phyloP scores from a whole-genome alignment of 2,888 invertebrate species.

The Nemoura dubitans region DNA sequence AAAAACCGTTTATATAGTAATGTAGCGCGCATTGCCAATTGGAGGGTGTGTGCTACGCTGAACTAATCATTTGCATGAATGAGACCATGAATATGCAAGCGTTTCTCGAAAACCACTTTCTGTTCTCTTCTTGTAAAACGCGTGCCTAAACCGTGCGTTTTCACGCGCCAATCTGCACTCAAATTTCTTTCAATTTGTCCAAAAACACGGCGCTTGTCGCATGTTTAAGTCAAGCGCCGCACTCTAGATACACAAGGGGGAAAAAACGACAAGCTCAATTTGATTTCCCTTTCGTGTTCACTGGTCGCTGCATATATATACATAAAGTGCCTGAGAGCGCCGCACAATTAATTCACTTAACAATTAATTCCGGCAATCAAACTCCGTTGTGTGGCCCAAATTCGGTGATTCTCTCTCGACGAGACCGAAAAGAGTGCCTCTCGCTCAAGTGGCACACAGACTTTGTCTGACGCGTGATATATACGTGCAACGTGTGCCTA shows the following conservation, averaged over 20 bases:
- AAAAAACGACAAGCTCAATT: too few relatives aligned
- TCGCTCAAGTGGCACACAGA: too few relatives aligned
- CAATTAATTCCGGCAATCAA: neutral
- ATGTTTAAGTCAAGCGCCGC: neutral
- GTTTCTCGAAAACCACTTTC: neutral
- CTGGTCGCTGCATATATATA: neutral
- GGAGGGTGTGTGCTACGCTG: neutral
- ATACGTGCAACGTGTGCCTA: too few relatives aligned
- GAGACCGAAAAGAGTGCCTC: neutral
- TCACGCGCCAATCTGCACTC: neutral
- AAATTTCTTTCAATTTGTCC: neutral
- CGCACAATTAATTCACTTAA: neutral
- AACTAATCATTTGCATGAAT: constrained; percentile 5
- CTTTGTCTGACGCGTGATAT: too few relatives aligned
- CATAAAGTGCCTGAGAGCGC: too few relatives aligned
- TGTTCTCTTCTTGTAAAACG: neutral
- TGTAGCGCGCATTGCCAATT: neutral
- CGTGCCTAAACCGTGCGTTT: neutral
- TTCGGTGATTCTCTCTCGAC: neutral
- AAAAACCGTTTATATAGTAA: neutral
- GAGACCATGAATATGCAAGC: neutral
- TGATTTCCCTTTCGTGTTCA: neutral
- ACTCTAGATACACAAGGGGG: too few relatives aligned
- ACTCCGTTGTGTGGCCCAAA: neutral
- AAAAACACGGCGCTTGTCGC: neutral